A percentile compares a stretch with the other conserved stretches of the same genome.
Conservation (phyloP, 2,797 vertebrate species). For the Monodelphis domestica region DNA sequence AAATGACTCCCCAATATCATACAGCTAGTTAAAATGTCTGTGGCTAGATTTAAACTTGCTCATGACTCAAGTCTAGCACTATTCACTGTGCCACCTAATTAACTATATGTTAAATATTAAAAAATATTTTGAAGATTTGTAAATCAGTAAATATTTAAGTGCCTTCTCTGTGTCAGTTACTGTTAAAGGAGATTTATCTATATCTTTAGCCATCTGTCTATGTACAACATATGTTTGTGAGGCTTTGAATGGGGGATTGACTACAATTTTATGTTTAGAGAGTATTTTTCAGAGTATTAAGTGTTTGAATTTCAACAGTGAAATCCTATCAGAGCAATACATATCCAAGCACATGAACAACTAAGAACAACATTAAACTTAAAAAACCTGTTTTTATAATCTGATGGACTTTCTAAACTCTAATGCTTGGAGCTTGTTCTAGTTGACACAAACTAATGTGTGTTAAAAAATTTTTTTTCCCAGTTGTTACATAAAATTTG, state of each 20-base stretch:
- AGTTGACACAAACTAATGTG: background rate
- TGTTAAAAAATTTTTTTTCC: background rate
- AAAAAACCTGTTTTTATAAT: background rate
- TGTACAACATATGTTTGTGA: slow-evolving; percentile 10
- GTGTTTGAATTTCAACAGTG: slow-evolving; percentile 30
- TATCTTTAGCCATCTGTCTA: background rate
- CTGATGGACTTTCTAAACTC: background rate
- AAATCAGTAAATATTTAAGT: slow-evolving; percentile 8
- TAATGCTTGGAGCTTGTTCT: background rate
- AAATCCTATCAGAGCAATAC: slow-evolving; percentile 33
- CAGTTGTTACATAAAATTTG: slow-evolving; percentile 24
- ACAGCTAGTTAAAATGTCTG: background rate
- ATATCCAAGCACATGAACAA: slow-evolving; percentile 7
- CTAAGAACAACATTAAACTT: slow-evolving; percentile 1
- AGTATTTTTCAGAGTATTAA: background rate
- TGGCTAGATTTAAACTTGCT: slow-evolving; percentile 22
- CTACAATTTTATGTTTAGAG: slow-evolving; percentile 48
- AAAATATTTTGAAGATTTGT: background rate
- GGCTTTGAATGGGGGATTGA: background rate
- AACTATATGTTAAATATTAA: background rate
- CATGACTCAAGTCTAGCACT: background rate
- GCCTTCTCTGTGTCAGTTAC: background rate
- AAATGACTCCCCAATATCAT: background rate
- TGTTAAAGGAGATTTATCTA: slow-evolving; percentile 11
- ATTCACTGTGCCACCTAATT: background rate